Conservation (phyloP, 2,888 invertebrate species). For the Podotricha telesiphe region DNA sequence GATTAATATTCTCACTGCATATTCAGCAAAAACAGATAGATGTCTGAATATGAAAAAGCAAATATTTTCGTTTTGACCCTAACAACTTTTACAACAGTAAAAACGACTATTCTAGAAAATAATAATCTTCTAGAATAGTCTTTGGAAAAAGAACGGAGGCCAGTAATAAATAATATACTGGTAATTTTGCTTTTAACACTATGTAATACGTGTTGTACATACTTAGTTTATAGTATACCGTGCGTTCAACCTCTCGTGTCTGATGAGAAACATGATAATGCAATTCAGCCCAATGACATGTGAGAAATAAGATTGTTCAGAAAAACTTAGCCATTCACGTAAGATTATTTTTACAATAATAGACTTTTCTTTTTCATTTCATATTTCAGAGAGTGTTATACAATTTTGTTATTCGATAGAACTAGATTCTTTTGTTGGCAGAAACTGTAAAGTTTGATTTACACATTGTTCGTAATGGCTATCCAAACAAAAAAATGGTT, state of each 20-base stretch:
- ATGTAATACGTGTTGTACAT: background rate
- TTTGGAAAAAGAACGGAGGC: too few relatives aligned
- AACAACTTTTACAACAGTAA: background rate
- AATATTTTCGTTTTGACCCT: background rate
- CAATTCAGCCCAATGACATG: slow-evolving; percentile 2
- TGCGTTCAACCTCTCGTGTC: background rate
- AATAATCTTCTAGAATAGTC: background rate
- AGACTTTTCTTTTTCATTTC: background rate
- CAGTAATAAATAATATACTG: too few relatives aligned
- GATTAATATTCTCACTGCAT: background rate
- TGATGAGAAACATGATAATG: slow-evolving; percentile 13
- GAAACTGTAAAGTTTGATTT: background rate
- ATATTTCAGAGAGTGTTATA: background rate
- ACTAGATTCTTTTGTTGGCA: background rate
- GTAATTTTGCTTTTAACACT: background rate
- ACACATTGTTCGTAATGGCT: background rate
- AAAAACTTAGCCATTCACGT: background rate
- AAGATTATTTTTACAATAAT: background rate
- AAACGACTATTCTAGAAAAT: background rate
- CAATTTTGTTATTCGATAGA: background rate
- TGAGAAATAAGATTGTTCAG: slow-evolving; percentile 5
- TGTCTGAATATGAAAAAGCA: background rate
- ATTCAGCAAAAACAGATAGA: background rate
- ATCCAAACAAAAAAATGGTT: background rate
- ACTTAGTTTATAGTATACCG: background rate